Evolutionary conservation across 1,140 invertebrate genomes (phyloP).

Genomic region (Rhyzopertha dominica): DNA sequence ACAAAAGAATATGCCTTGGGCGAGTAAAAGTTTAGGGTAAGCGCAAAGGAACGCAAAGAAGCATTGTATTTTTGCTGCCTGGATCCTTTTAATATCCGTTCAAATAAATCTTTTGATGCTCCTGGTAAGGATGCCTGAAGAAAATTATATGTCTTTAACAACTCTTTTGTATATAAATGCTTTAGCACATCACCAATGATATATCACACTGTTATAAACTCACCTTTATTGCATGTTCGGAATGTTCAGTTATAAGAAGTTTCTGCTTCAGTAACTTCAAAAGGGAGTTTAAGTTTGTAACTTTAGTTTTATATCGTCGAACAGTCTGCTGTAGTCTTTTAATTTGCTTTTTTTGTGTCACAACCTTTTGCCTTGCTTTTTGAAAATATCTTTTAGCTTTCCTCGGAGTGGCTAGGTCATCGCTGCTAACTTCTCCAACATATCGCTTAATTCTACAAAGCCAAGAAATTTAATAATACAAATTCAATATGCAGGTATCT

Average conservation of each 20-base stretch:
- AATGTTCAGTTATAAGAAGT: not conserved
- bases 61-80: constrained; percentile 7
- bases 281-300: not conserved
- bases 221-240: too few species aligned
- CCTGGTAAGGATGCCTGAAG: too few species aligned
- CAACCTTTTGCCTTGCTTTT: not conserved
- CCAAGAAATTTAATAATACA: constrained; percentile 9
- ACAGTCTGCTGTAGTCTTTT: constrained; percentile 2
- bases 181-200: too few species aligned
- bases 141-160: too few species aligned
- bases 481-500: too few species aligned
- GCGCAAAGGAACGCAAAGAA: constrained; percentile 17
- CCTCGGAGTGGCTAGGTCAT: constrained; percentile 10
- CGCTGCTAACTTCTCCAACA: constrained; percentile 7
- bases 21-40: constrained; percentile 26
- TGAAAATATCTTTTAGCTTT: constrained; percentile 2
- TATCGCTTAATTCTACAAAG: constrained; percentile 7
- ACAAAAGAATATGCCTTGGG: constrained; percentile 20
- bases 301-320: not conserved
- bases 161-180: too few species aligned
- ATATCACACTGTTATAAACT: too few species aligned
- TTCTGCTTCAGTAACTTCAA: constrained; percentile 8
- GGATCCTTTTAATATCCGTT: not conserved
- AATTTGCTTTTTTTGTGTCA: constrained; percentile 3
- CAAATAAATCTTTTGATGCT: constrained; percentile 2